Conservation (phyloP, 2,113 vertebrate species). For the Ardeotis arabs region DNA sequence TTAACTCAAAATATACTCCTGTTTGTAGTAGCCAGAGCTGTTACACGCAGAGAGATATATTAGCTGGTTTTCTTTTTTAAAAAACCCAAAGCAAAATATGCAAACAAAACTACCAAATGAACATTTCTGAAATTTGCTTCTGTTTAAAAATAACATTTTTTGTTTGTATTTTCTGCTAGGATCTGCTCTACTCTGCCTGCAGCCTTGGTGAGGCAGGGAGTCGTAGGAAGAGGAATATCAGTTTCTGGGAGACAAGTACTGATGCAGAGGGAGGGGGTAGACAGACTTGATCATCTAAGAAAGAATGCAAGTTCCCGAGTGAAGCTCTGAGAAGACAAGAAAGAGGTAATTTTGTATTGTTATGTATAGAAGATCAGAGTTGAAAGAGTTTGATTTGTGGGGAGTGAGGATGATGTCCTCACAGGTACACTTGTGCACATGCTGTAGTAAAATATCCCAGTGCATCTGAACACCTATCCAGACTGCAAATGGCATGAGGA, state of each 20-base stretch:
- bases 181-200: neutral
- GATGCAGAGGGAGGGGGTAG: neutral
- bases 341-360: neutral
- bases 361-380: neutral
- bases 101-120: neutral
- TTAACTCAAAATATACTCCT: neutral
- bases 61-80: neutral
- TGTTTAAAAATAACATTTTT: neutral
- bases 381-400: neutral
- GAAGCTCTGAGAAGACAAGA: neutral
- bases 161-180: neutral
- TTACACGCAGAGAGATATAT: neutral
- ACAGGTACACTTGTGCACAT: neutral
- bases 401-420: neutral
- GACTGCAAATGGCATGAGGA: neutral
- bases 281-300: neutral
- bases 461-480: neutral
- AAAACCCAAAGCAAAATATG: neutral
- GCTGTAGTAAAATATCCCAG: neutral
- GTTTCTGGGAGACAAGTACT: neutral
- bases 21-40: neutral
- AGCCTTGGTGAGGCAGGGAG: neutral
- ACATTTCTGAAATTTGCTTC: neutral
- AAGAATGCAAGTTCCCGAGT: neutral
- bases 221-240: neutral